A percentile compares a stretch with the other conserved stretches of the same genome.
Evolutionary conservation across 2,888 invertebrate genomes (phyloP).

Genomic region (Nasonovia ribisnigri): DNA sequence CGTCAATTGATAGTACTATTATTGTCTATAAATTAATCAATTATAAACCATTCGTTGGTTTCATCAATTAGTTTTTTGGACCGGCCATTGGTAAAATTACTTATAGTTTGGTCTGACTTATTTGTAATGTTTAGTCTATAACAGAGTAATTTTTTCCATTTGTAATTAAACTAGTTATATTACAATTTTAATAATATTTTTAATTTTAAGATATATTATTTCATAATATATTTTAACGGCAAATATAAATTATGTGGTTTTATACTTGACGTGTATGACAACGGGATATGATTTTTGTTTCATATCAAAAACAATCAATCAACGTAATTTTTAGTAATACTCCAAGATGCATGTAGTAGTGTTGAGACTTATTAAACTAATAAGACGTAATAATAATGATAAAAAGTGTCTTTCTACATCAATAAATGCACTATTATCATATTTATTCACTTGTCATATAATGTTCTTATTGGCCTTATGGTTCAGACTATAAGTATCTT

Average conservation of each 20-base stretch:
- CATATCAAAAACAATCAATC: not conserved
- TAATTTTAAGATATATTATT: not conserved
- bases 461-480: not conserved
- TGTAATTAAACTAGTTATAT: not conserved
- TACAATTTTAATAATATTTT: not conserved
- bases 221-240: not conserved
- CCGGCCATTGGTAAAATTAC: not conserved
- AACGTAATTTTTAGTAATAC: not conserved
- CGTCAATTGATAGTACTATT: not conserved
- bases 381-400: not conserved
- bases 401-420: not conserved
- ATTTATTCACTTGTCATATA: not conserved
- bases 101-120: not conserved
- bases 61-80: not conserved
- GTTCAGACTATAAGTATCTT: not conserved
- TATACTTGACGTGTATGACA: not conserved
- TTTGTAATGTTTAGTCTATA: not conserved
- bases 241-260: not conserved
- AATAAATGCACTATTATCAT: not conserved
- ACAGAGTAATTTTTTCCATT: not conserved
- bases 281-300: not conserved
- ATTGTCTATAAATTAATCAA: not conserved
- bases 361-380: not conserved
- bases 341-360: not conserved
- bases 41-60: not conserved